Evolutionary conservation across 2,888 invertebrate species (phyloP), one percentile per base, ranked within the genome.

Genomic region (Conops quadrifasciatus): DNA sequence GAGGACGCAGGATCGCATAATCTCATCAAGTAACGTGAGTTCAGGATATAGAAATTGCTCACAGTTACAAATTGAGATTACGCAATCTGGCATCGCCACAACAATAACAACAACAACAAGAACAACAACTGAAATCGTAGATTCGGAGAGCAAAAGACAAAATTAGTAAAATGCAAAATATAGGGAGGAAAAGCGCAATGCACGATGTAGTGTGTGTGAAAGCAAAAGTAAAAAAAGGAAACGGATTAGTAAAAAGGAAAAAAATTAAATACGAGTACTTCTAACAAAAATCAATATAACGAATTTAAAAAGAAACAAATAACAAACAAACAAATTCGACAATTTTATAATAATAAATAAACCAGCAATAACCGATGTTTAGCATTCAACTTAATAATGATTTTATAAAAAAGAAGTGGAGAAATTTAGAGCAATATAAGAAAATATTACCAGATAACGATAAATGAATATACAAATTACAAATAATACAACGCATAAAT

Each of bases 61-160:
- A 95, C 94, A 94, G 94, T 96, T 96, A 96, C 96, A 94, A 93
- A 93, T 94, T 96, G 96, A 96, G 96, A 96, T 96, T 96, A 93
- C 90, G 91, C 91, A 89, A 91, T 89, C 88, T 87, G 86, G 87
- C 83, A 83, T 78, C 76, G 75, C 71, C 53, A 71, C 62, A 51
- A 62, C 45, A 67, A 67, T 19, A 66, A 53, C 30, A 30, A 21
- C 7, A 66, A 28, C 58, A 28, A 16, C 16, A 49, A 59, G 13
- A 59, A 30, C 30, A 16, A 21, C 24, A 4, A 16, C 2, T 15
- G 7, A 43, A 24, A 28, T 66, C 53, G 15, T 28, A 67, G 64
- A 53, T 53, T 36, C 9, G 36, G 36, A 36, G 60, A 71, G 21
- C 65, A 69, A 60, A 58, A 28, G 36, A 64, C 70, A 73, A 60